Evolutionary conservation across 2,888 invertebrate genomes (phyloP).

Genomic region (Melangyna quadrimaculata): DNA sequence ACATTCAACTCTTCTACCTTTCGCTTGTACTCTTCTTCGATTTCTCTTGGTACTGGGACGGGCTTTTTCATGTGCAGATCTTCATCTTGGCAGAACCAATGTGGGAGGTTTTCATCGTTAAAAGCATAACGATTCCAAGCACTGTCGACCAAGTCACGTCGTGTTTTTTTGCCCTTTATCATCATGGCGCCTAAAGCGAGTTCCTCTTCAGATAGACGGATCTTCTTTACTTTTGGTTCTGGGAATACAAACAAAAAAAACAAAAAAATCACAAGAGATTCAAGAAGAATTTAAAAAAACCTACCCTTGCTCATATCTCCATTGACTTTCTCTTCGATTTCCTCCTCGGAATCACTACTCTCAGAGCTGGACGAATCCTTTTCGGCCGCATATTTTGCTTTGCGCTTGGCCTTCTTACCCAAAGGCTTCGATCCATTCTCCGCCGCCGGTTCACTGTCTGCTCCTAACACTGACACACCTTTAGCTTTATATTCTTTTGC

Average conservation of each 20-base stretch:
- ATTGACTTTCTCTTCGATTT: slow-evolving; percentile 72
- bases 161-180: slow-evolving; percentile 93
- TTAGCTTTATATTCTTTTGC: slow-evolving; percentile 87
- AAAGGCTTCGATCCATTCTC: slow-evolving; percentile 62
- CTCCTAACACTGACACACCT: slow-evolving; percentile 82
- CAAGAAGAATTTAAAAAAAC: not conserved
- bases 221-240: slow-evolving; percentile 81
- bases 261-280: not conserved
- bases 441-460: slow-evolving; percentile 72
- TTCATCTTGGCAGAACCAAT: slow-evolving; percentile 98
- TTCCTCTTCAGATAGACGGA: slow-evolving; percentile 92
- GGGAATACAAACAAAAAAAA: not conserved
- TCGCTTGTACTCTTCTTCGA: slow-evolving; percentile 92
- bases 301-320: slow-evolving; percentile 52
- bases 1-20: slow-evolving; percentile 93
- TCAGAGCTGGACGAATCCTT: slow-evolving; percentile 73
- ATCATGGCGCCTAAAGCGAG: slow-evolving; percentile 96
- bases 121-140: slow-evolving; percentile 97
- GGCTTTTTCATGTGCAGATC: slow-evolving; percentile 92
- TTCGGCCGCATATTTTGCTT: slow-evolving; percentile 73
- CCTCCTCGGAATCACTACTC: slow-evolving; percentile 75
- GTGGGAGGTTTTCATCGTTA: slow-evolving; percentile 94
- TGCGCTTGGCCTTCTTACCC: slow-evolving; percentile 79
- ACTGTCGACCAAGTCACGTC: slow-evolving; percentile 93
- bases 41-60: slow-evolving; percentile 91